phyloP scores from a whole-genome alignment of 2,113 vertebrate species.

The Halichoerus grypus region DNA sequence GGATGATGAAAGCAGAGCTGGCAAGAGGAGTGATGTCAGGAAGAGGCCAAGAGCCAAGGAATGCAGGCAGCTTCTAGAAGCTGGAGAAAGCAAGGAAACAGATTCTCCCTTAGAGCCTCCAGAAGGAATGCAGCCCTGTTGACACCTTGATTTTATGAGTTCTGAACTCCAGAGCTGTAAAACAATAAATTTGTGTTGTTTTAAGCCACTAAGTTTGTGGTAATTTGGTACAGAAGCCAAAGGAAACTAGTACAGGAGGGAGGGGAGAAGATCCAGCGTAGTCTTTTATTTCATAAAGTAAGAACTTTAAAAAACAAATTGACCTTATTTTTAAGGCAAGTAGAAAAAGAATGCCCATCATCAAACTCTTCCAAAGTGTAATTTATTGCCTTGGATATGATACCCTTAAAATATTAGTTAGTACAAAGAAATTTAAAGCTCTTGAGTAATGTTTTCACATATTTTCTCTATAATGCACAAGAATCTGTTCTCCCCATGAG shows the following conservation, averaged over 20 bases:
- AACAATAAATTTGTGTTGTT: not conserved
- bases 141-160: not conserved
- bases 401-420: conserved; percentile 29
- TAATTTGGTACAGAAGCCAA: conserved; percentile 1
- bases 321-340: conserved; percentile 1
- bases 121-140: not conserved
- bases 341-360: not conserved
- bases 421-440: conserved; percentile 27
- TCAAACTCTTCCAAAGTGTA: not conserved
- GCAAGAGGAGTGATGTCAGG: not conserved
- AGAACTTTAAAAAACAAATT: not conserved
- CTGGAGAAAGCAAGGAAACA: not conserved
- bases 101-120: not conserved
- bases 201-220: not conserved
- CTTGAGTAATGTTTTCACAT: not conserved
- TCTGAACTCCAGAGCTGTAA: not conserved
- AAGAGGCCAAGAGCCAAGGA: not conserved
- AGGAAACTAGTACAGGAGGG: not conserved
- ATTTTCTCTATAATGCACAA: not conserved
- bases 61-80: not conserved
- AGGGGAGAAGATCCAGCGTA: not conserved
- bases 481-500: not conserved
- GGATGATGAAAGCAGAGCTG: not conserved
- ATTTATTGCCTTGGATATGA: not conserved
- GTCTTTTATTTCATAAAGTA: not conserved